A percentile compares a stretch with the other conserved stretches of the same genome.
Conservation (phyloP, 2,113 vertebrate genomes). For the Cyanoramphus novaezelandiae region DNA sequence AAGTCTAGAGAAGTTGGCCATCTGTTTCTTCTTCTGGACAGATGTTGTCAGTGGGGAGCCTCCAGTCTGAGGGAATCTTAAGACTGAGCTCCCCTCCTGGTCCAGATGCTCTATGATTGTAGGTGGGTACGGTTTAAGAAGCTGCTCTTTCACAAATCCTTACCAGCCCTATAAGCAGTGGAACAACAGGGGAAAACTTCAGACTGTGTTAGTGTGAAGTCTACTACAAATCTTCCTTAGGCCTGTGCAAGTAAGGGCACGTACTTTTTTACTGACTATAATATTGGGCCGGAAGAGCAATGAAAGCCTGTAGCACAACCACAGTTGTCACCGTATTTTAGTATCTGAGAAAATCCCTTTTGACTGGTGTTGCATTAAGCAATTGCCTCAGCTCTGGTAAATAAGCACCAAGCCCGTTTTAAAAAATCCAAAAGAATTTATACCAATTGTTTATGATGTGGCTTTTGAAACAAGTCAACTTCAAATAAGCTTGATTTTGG, state of each 20-base stretch:
- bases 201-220: neutral
- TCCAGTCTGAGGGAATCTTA: neutral
- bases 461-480: neutral
- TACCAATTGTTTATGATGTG: neutral
- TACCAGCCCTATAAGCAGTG: neutral
- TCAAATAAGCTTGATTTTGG: neutral
- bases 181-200: neutral
- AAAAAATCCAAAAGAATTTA: neutral
- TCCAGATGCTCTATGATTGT: neutral
- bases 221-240: neutral
- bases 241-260: neutral
- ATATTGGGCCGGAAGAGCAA: neutral
- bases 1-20: neutral
- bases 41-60: constrained; percentile 27
- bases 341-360: neutral
- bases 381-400: neutral
- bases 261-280: neutral
- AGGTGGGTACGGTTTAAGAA: neutral
- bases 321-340: neutral
- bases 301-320: neutral
- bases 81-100: neutral
- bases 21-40: constrained; percentile 42
- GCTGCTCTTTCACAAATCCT: neutral
- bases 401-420: neutral
- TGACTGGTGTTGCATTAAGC: neutral